Evolutionary conservation across 2,113 vertebrate species (phyloP).

Genomic region (Thymallus thymallus): DNA sequence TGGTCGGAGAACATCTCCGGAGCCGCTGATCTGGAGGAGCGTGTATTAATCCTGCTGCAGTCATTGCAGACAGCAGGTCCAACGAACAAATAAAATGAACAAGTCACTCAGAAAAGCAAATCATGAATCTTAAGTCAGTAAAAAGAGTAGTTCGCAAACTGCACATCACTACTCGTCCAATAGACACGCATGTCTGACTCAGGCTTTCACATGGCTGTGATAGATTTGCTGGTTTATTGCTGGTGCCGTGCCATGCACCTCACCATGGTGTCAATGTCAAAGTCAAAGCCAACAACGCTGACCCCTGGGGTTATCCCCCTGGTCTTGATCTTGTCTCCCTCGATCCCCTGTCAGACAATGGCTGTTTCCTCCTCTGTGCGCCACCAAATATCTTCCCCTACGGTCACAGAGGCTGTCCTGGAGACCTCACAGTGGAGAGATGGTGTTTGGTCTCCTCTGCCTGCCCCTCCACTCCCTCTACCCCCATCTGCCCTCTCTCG

Average conservation of each 20-base stretch:
- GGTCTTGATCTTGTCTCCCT: neutral
- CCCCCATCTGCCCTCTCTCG: slow-evolving; percentile 44
- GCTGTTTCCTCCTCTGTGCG: slow-evolving; percentile 29
- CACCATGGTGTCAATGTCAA: slow-evolving; percentile 24
- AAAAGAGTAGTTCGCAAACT: too few relatives aligned
- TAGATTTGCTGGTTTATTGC: slow-evolving; percentile 57
- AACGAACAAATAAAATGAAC: too few relatives aligned
- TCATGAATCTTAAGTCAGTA: too few relatives aligned
- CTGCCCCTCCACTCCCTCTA: neutral
- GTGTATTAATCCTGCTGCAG: too few relatives aligned
- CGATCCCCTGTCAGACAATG: slow-evolving; percentile 24
- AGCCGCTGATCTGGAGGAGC: too few relatives aligned
- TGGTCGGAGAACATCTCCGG: too few relatives aligned
- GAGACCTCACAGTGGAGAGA: slow-evolving; percentile 38
- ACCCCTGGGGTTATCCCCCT: neutral
- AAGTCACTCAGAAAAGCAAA: too few relatives aligned
- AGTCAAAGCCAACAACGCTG: slow-evolving; percentile 6
- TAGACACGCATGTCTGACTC: slow-evolving; percentile 30
- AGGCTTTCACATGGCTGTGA: slow-evolving; percentile 46
- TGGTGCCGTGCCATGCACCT: slow-evolving; percentile 15
- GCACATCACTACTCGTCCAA: neutral
- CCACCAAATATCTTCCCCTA: slow-evolving; percentile 49
- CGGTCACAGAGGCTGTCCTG: slow-evolving; percentile 48
- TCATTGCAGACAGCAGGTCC: too few relatives aligned
- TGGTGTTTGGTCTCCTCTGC: slow-evolving; percentile 55